phyloP scores from a whole-genome alignment of 1,140 invertebrate genomes.

The Atta texana region DNA sequence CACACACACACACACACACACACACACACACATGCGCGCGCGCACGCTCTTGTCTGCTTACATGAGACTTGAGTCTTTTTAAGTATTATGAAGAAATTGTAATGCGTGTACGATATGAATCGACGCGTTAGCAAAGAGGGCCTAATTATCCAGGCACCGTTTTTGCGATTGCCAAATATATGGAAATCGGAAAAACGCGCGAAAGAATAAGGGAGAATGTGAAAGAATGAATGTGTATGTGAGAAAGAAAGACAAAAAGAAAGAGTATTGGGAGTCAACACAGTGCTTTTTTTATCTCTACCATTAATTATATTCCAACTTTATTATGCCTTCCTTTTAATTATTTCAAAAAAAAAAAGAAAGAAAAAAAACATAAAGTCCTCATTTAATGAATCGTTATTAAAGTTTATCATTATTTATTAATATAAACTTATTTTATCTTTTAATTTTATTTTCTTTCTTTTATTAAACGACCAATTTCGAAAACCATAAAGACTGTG shows the following conservation, averaged over 20 bases:
- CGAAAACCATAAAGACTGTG: constrained; percentile 64
- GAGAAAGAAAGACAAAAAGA: constrained; percentile 14
- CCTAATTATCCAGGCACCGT: constrained; percentile 70
- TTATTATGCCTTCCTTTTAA: constrained; percentile 3
- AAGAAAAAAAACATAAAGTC: background rate
- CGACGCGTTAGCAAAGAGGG: constrained; percentile 55
- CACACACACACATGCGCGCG: background rate
- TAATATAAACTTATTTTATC: background rate
- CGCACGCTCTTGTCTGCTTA: constrained; percentile 35
- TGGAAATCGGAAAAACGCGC: constrained; percentile 33
- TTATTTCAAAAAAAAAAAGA: background rate
- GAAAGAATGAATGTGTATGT: constrained; percentile 11
- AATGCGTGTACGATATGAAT: constrained; percentile 35
- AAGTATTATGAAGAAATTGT: constrained; percentile 62
- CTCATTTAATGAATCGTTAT: constrained; percentile 10
- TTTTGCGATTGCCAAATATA: constrained; percentile 64
- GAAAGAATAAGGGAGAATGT: constrained; percentile 31
- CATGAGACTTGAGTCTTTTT: constrained; percentile 47
- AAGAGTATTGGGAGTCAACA: constrained; percentile 61
- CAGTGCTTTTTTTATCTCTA: constrained; percentile 53
- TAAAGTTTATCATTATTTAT: background rate
- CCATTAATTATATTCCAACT: constrained; percentile 67
- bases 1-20: background rate
- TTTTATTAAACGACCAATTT: constrained; percentile 50
- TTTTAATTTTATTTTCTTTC: background rate